A percentile compares a stretch with the other conserved stretches of the same genome.
These are phyloP conservation scores for Oceanodroma leucorhoa DNA, from an alignment of 2,797 vertebrate genomes.

Conservation along the genomic window DNA sequence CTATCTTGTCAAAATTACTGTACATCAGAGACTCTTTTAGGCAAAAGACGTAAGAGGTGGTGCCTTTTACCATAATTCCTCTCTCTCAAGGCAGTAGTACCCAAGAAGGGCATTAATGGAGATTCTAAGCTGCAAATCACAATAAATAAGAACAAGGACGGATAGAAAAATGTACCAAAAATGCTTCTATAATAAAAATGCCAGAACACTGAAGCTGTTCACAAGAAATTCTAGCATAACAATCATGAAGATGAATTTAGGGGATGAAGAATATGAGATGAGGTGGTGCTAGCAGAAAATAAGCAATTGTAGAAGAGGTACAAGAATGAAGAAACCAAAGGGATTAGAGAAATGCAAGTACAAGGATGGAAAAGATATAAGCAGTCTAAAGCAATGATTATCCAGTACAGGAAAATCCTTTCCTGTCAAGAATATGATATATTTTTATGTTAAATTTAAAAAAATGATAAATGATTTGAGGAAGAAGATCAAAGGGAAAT, in stretches of 20 bases:
- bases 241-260: background rate
- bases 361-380: background rate
- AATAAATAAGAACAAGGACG: background rate
- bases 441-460: background rate
- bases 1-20: background rate
- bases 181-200: background rate
- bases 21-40: background rate
- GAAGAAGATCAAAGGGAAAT: background rate
- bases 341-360: background rate
- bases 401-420: background rate
- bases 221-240: background rate
- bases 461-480: background rate
- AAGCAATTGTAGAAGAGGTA: background rate
- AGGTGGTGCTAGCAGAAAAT: background rate
- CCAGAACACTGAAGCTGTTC: background rate
- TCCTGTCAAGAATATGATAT: background rate
- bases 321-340: background rate
- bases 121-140: background rate
- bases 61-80: background rate
- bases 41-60: background rate
- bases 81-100: background rate
- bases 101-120: background rate
- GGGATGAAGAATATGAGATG: rapidly evolving
- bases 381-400: background rate
- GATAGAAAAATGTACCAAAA: background rate